phyloP scores from a whole-genome alignment of 2,888 invertebrate species.

The Xestia sexstrigata region DNA sequence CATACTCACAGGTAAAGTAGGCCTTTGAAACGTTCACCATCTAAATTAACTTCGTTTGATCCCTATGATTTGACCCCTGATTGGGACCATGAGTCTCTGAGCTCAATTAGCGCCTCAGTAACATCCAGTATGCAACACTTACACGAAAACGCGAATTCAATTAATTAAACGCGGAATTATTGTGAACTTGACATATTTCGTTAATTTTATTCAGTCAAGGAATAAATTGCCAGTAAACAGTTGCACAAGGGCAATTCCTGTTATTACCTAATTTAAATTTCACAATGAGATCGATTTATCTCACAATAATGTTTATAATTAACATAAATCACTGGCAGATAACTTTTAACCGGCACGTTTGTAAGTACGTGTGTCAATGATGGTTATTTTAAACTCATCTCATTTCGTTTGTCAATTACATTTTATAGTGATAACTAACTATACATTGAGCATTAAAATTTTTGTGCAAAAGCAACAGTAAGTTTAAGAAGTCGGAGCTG shows the following conservation, averaged over 20 bases:
- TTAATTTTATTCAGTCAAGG: slow-evolving; percentile 31
- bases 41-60: slow-evolving; percentile 70
- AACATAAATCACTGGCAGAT: slow-evolving; percentile 34
- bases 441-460: slow-evolving; percentile 1
- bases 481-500: slow-evolving; percentile 3
- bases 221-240: slow-evolving; percentile 30
- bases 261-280: slow-evolving; percentile 38
- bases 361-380: slow-evolving; percentile 13
- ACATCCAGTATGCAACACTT: slow-evolving; percentile 19
- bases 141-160: slow-evolving; percentile 22
- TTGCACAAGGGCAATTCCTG: slow-evolving; percentile 22
- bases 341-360: slow-evolving; percentile 30
- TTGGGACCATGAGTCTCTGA: slow-evolving; percentile 60
- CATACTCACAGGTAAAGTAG: slow-evolving; percentile 22
- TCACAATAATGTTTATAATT: slow-evolving; percentile 37
- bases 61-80: slow-evolving; percentile 70
- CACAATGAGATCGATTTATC: slow-evolving; percentile 33
- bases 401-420: slow-evolving; percentile 22
- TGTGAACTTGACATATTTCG: slow-evolving; percentile 52
- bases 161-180: slow-evolving; percentile 9
- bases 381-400: slow-evolving; percentile 23
- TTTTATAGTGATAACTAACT: slow-evolving; percentile 19
- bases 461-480: slow-evolving; percentile 3
- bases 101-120: slow-evolving; percentile 64
- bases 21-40: slow-evolving; percentile 49